Percentiles rank a stretch among this genome's conserved stretches.
These are phyloP conservation scores for Chloropsis hardwickii DNA, from an alignment of 2,113 vertebrate species.

Conservation along the genomic window DNA sequence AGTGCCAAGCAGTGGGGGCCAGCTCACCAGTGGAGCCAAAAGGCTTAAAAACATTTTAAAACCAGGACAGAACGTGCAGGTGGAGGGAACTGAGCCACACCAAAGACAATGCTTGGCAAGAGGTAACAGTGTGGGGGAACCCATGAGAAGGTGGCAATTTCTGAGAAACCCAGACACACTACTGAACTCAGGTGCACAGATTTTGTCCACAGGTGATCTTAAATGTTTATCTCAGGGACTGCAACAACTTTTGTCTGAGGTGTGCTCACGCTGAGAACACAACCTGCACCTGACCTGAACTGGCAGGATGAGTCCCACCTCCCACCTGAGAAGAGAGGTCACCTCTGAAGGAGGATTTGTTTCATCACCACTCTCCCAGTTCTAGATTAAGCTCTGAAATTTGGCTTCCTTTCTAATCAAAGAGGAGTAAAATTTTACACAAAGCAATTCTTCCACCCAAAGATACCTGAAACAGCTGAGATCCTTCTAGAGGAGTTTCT, in stretches of 20 bases:
- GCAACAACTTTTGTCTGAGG: neutral
- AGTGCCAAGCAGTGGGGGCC: neutral
- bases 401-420: neutral
- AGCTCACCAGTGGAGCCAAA: neutral
- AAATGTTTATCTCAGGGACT: neutral
- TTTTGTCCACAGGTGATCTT: neutral
- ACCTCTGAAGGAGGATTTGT: neutral
- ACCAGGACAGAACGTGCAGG: neutral
- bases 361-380: fast-evolving
- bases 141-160: neutral
- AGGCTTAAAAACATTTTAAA: neutral
- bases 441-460: neutral
- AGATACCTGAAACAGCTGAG: neutral
- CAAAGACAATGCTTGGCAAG: neutral
- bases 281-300: neutral
- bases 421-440: neutral
- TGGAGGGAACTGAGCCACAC: neutral
- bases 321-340: neutral
- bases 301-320: neutral
- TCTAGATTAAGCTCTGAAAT: neutral
- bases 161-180: neutral
- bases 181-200: neutral
- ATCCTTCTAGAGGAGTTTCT: neutral
- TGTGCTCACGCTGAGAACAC: neutral
- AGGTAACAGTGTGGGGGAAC: neutral